Conservation (phyloP, 2,888 invertebrate genomes). For the Drosophila neonasuta region DNA sequence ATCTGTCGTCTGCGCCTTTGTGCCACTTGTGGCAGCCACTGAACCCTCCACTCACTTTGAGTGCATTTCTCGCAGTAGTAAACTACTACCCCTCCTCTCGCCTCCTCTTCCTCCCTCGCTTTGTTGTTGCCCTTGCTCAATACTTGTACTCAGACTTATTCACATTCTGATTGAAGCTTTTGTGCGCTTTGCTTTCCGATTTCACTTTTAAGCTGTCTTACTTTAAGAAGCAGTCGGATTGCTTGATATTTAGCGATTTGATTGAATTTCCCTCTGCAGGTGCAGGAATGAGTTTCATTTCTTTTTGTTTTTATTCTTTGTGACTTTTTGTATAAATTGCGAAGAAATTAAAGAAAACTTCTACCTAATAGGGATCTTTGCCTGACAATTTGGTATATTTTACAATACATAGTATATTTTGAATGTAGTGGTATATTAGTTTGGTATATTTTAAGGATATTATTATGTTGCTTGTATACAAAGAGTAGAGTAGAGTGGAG, state of each 20-base stretch:
- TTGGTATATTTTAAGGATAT: too few species aligned
- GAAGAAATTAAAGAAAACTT: too few species aligned
- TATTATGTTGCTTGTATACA: too few species aligned
- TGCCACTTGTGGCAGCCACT: conserved; percentile 21
- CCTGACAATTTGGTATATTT: too few species aligned
- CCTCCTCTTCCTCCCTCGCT: background rate
- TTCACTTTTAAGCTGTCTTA: background rate
- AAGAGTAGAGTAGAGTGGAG: too few species aligned
- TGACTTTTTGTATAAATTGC: too few species aligned
- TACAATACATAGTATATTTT: too few species aligned
- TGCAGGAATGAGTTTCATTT: background rate
- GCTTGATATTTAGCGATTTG: background rate
- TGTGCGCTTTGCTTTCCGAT: conserved; percentile 2
- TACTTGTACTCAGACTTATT: background rate
- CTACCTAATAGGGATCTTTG: too few species aligned
- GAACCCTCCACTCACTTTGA: conserved; percentile 8
- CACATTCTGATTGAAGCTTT: background rate
- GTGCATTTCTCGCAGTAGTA: conserved; percentile 5
- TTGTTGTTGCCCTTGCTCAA: background rate
- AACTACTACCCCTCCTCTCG: background rate
- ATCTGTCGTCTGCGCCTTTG: conserved; percentile 17
- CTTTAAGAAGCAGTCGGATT: conserved; percentile 3
- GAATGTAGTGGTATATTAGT: too few species aligned
- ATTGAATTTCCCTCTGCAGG: background rate
- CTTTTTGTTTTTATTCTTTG: background rate